Conservation (phyloP, 2,113 vertebrate species). For the Scomber colias region DNA sequence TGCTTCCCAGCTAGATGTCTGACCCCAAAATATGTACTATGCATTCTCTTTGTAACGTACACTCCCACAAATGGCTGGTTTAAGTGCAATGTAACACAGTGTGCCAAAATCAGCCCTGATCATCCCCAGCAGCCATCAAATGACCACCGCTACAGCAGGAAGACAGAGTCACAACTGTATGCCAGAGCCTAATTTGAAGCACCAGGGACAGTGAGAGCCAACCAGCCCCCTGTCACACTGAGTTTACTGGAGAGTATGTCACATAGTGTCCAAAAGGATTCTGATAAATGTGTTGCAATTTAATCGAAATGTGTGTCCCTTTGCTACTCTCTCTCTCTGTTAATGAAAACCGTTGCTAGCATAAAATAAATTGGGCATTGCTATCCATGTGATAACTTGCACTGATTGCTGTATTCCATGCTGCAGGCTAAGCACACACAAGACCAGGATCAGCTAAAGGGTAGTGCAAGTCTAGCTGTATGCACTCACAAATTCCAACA, state of each 20-base stretch:
- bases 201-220: not conserved
- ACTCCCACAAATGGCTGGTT: not conserved
- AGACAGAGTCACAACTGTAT: constrained; percentile 26
- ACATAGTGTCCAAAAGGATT: not conserved
- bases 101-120: constrained; percentile 14
- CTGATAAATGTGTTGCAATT: not conserved
- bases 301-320: not conserved
- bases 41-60: not conserved
- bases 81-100: not conserved
- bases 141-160: not conserved
- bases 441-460: not conserved
- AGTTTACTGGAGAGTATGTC: not conserved
- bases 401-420: not conserved
- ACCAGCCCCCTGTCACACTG: not conserved
- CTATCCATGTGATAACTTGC: not conserved
- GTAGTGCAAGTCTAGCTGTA: not conserved
- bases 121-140: constrained; percentile 31
- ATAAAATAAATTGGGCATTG: no score
- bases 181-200: constrained; percentile 28
- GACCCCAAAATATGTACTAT: not conserved
- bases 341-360: no score
- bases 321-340: not conserved
- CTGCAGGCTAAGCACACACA: not conserved
- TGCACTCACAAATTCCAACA: not conserved
- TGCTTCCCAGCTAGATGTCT: not conserved